Base-by-base conservation (phyloP, 2,888 invertebrate genomes). In the Xestia xanthographa region DNA sequence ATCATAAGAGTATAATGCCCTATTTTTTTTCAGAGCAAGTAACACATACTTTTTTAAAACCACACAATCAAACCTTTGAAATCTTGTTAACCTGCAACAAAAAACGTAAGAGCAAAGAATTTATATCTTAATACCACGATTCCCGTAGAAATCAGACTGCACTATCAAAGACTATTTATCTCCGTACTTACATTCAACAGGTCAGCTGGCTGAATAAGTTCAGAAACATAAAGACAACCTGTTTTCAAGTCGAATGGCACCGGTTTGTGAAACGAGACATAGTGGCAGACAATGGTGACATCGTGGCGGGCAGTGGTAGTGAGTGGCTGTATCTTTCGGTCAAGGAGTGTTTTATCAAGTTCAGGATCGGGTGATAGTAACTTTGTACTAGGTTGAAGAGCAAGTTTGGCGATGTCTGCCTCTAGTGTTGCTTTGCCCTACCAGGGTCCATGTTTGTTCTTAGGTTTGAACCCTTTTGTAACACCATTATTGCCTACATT, bases 251-350 rank as follows among this genome's bases (percentile, higher is more conserved):
- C 29, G n/a, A 69, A 80, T 38, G 20, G 45, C 66, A 73, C 84
- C 75, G 70, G 80, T 72, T 84, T 80, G 62, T 56, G 65, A 66
- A 72, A 45, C 65, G 70, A 84, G 84, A 84, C 81, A 50, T 70
- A n/a, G 43, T 48, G 83, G 79, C 83, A 76, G 82, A 82, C 82
- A 56, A 73, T 73, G 38, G 48, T 34, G 53, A 66, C 58, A 43
- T 58, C 50, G 41, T 26, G 67, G 62, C 72, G 66, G 82, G 70
- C 69, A 56, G 63, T 63, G 22, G 41, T 50, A 38, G 45, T 62
- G 17, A 56, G 48, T 60, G 50, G 20, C 38, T 70, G 22, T 29
- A 50, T 34, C 29, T 65, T 43, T 56, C 29, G 41, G 43, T 77
- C 78, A 80, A 71, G 83, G 66, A 56, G 22, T 26, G 38, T 81